Evolutionary conservation across 2,797 vertebrate genomes (phyloP), one percentile per base, ranked within the genome.

Genomic region (Hoplostethus mediterraneus): DNA sequence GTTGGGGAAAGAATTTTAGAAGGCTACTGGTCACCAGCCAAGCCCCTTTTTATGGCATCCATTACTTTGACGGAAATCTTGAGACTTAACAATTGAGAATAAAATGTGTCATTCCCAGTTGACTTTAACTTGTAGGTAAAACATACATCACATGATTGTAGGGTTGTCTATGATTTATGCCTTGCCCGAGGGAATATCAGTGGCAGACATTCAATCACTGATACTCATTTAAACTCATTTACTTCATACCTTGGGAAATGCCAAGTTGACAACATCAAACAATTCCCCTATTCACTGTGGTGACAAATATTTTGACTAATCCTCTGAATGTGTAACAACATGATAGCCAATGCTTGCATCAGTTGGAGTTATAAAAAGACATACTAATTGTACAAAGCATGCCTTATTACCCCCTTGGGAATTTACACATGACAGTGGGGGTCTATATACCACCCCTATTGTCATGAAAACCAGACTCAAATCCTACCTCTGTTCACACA

Each of bases 401-500:
- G 25, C 56, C 51, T 71, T 73, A 84, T 54, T 49, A 54, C 17
- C 49, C 61, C 48, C 31, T 36, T 56, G 61, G 55, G 64, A 75
- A 75, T 85, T 63, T 51, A 75, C 60, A 61, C 47, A 63, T 66
- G 65, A 52, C 21, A 68, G 42, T 25, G 21, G 51, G 63, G 45
- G 31, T 49, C 21, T 21, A 71, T 28, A 63, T 47, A 16, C 36
- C 55, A 58, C 67, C 31, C 44, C 45, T 62, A 38, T 54, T 75
- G 81, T 76, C 77, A 79, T 72, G 47, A 63, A 54, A 83, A 66
- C 67, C 67, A 44, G 44, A 53, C 73, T 71, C 78, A 82, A 82
- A 83, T 77, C 77, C 74, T 59, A 59, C 25, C 72, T 54, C 68
- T 88, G 77, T 90, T 91, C 80, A 87, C 89, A 90, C 70, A 45